Percentiles rank a stretch among this genome's conserved stretches.
These are phyloP conservation scores for Probosciger aterrimus DNA, from an alignment of 2,113 vertebrate species.

Conservation along the genomic window DNA sequence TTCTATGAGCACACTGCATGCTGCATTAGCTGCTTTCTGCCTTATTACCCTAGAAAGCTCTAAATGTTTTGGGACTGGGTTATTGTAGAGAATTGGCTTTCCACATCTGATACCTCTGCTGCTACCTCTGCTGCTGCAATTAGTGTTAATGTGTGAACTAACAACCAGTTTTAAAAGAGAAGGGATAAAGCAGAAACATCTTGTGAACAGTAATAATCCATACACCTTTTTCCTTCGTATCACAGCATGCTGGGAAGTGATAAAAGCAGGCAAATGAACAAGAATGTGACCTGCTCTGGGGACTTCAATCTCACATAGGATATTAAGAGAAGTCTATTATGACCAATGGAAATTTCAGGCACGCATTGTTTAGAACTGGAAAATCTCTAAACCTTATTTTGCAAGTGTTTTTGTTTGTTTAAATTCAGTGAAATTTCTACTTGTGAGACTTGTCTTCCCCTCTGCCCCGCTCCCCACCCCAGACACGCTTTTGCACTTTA, in stretches of 20 bases:
- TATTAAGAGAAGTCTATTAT: not conserved
- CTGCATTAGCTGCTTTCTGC: conserved; percentile 44
- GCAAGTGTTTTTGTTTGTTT: not conserved
- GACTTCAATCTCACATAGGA: not conserved
- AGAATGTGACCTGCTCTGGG: not conserved
- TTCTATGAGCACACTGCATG: not conserved
- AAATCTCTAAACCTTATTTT: not conserved
- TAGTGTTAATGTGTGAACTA: conserved; percentile 33
- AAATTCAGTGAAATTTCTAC: not conserved
- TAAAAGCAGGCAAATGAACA: not conserved
- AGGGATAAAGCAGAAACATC: not conserved
- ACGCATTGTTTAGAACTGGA: not conserved
- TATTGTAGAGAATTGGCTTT: conserved; percentile 23
- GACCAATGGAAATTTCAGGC: not conserved
- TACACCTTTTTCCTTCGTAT: not conserved
- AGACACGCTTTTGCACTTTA: not conserved
- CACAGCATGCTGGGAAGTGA: not conserved
- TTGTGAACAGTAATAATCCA: not conserved
- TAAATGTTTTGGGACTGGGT: not conserved
- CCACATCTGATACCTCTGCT: conserved; percentile 8
- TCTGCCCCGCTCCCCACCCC: not conserved
- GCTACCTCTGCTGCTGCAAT: conserved; percentile 11
- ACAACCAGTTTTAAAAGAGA: not conserved
- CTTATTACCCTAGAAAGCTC: conserved; percentile 22
- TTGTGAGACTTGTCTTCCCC: not conserved